Percentiles rank a stretch among this genome's conserved stretches.
phyloP scores from a whole-genome alignment of 2,888 invertebrate species.

The Hecatera dysodea region DNA sequence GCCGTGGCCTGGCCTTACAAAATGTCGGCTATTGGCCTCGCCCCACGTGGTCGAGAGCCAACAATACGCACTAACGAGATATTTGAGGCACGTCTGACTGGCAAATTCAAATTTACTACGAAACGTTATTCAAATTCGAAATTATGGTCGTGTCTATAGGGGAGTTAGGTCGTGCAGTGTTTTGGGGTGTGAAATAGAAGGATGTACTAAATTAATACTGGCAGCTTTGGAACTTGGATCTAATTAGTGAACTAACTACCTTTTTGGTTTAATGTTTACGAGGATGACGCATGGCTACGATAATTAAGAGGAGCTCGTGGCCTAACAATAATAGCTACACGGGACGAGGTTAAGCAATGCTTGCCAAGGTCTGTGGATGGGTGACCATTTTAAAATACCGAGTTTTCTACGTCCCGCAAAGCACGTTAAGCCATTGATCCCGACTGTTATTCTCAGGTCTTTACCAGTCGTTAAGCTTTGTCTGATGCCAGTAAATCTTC shows the following conservation, averaged over 20 bases:
- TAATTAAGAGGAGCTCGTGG: neutral
- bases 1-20: slow-evolving; percentile 29
- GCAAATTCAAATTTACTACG: slow-evolving; percentile 62
- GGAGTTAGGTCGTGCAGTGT: neutral
- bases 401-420: no score
- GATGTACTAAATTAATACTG: slow-evolving; percentile 3
- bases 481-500: no score
- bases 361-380: no score
- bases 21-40: slow-evolving; percentile 43
- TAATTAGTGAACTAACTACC: neutral
- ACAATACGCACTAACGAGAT: slow-evolving; percentile 67
- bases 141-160: slow-evolving; percentile 42
- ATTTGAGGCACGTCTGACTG: slow-evolving; percentile 64
- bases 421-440: no score
- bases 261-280: neutral
- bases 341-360: no score
- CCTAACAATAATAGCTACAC: no score
- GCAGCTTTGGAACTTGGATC: neutral
- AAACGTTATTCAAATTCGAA: slow-evolving; percentile 61
- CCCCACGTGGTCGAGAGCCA: slow-evolving; percentile 52
- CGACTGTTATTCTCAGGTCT: no score
- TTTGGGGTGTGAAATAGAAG: slow-evolving; percentile 5
- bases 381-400: no score
- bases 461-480: no score
- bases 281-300: neutral